Evolutionary conservation across 2,113 vertebrate species (phyloP), one percentile per base, ranked within the genome.

Genomic region (Psophia crepitans): DNA sequence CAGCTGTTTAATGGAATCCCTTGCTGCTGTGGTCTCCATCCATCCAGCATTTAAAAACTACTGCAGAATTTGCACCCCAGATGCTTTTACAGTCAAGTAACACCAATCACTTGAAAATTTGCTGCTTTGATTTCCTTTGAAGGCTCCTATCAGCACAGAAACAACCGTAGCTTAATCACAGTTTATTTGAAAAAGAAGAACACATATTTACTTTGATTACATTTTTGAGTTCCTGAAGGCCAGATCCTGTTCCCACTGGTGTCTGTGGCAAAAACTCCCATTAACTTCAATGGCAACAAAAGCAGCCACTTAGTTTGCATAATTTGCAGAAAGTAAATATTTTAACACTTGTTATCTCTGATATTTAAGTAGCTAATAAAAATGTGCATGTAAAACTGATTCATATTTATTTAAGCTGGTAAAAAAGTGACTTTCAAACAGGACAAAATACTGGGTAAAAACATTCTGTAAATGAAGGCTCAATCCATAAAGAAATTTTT

Each of bases 321-420:
- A 82, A 91, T 96, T 69, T 92, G 53, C 57, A 85, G 80, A 92
- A 96, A 89, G 84, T 85, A 96, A 95, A 95, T 94, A 95, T 96
- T 96, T 94, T 93, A 94, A 79, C 49, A 76, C 66, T 96, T 76
- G 39, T 85, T 93, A 94, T 87, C 91, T 77, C 37, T 85, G 74
- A 89, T 95, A 85, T 91, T 91, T 95, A 96, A 96, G 33, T 76
- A 94, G 89, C 74, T 92, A 95, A 95, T 96, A 91, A 97, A 96
- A 95, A 95, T 79, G 77, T 96, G 57, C 61, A 83, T 91, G 58
- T 49, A 89, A 87, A 95, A 80, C 64, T 87, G 28, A 15, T 43
- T 95, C 24, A 54, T 94, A 87, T 91, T 96, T 94, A 90, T 95
- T 91, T 79, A 83, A 87, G 61, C 49, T 69, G 35, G 39, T 73